phyloP scores from a whole-genome alignment of 2,113 vertebrate species.

The Saccopteryx bilineata region DNA sequence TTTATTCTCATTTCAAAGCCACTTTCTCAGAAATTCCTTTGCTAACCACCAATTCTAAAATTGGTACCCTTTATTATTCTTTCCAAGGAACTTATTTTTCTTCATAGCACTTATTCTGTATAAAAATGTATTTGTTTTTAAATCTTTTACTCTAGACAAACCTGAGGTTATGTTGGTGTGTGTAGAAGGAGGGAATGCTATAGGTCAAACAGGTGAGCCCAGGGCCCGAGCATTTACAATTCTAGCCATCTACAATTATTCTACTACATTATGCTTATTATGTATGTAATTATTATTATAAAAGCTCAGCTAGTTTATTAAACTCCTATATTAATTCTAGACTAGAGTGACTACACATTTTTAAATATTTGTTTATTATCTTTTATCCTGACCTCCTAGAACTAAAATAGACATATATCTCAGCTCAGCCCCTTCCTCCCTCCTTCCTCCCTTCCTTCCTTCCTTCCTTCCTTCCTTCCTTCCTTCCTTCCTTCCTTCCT shows the following conservation, averaged over 20 bases:
- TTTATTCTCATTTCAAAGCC: background rate
- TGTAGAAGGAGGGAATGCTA: too few species aligned
- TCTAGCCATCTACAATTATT: background rate
- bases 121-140: background rate
- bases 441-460: too few species aligned
- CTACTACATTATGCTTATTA: background rate
- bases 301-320: background rate
- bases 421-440: background rate
- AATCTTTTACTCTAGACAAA: background rate
- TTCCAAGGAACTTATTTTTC: background rate
- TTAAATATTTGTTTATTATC: background rate
- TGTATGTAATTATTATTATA: background rate
- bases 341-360: background rate
- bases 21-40: conserved; percentile 30
- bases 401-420: background rate
- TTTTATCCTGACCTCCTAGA: background rate
- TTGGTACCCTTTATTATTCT: background rate
- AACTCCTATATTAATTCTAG: background rate
- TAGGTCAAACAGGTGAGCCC: too few species aligned
- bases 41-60: background rate
- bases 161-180: too few species aligned
- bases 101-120: background rate
- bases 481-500: background rate
- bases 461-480: background rate
- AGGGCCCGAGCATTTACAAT: too few species aligned